Evolutionary conservation across 1,140 invertebrate species (phyloP), one percentile per base, ranked within the genome.

Genomic region (Bombyx mandarina): DNA sequence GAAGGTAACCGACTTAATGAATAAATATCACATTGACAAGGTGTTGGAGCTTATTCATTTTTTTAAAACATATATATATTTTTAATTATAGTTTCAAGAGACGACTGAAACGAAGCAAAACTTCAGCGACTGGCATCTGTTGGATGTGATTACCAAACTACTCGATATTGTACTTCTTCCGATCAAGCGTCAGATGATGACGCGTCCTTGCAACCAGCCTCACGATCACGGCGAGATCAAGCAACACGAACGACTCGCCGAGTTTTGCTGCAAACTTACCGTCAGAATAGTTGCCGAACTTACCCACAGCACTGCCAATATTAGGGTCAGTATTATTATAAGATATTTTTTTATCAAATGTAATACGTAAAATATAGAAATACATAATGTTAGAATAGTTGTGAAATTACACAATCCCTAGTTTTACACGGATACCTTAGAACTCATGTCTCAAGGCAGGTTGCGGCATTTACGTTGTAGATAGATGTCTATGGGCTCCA

Each of bases 251-350:
- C 59, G 57, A 1, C 63, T 98, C 0, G 92, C 97, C 0, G 91
- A 93, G 57, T 94, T 95, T 82, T 95, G 96, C 66, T 98, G 96
- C 76, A 93, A 96, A 70, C 89, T 99, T 22, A 78, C 97, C 47
- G 93, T 94, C 0, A 90, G 95, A 51, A 92, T 98, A 0, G 91
- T 98, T 42, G 95, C 96, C 5, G 97, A 99, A 88, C 89, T 99
- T 49, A 93, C 96, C 0, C 93, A 94, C 55, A 93, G 88, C 63
- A 90, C 92, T 0, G 92, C 80, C 88, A 91, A 88, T 54, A 65
- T 74, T 6, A 62, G 66, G 63, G 77, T 79, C 45, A 69, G 43
- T 63, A 35, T 35, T 35, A 35, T 35, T 35, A 35, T 35, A 5
- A 35, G 2, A 3, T 35, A 5, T 35, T 35, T 35, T 18, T 7